Conservation (phyloP, 1,140 invertebrate genomes). For the Leptopilina clavipes region DNA sequence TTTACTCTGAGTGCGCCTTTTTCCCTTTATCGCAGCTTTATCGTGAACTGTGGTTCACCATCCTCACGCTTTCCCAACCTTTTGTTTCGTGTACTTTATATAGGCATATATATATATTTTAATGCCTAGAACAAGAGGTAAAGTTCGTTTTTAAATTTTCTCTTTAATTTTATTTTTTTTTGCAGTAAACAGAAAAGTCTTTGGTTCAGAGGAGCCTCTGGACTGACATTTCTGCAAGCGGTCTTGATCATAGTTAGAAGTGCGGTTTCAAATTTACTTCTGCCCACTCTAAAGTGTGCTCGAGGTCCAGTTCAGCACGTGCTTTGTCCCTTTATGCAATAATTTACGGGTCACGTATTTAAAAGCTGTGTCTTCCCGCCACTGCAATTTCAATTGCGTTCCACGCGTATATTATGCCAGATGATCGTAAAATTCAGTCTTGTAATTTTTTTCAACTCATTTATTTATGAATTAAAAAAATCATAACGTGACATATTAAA, state of each 20-base stretch:
- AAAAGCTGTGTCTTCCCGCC: not conserved
- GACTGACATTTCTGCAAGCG: not conserved
- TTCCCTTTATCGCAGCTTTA: constrained; percentile 3
- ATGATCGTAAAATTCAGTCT: too few species aligned
- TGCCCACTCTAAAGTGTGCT: not conserved
- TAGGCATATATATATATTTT: not conserved
- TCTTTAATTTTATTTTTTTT: not conserved
- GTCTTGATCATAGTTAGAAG: constrained; percentile 3
- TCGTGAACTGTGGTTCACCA: constrained; percentile 15
- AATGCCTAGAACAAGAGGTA: not conserved
- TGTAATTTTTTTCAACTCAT: too few species aligned
- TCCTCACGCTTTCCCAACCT: constrained; percentile 10
- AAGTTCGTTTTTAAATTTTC: not conserved
- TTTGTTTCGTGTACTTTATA: not conserved
- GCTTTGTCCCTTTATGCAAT: constrained; percentile 21
- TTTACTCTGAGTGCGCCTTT: not conserved
- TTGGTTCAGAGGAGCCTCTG: not conserved
- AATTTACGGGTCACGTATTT: constrained; percentile 25
- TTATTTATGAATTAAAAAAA: too few species aligned
- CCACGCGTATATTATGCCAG: too few species aligned
- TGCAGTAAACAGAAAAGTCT: not conserved
- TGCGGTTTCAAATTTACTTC: constrained; percentile 22
- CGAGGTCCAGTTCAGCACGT: constrained; percentile 7
- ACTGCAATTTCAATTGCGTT: not conserved
- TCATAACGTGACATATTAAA: too few species aligned